A percentile compares a stretch with the other conserved stretches of the same genome.
Evolutionary conservation across 2,797 vertebrate species (phyloP).

Genomic region (Crypturellus tataupa): DNA sequence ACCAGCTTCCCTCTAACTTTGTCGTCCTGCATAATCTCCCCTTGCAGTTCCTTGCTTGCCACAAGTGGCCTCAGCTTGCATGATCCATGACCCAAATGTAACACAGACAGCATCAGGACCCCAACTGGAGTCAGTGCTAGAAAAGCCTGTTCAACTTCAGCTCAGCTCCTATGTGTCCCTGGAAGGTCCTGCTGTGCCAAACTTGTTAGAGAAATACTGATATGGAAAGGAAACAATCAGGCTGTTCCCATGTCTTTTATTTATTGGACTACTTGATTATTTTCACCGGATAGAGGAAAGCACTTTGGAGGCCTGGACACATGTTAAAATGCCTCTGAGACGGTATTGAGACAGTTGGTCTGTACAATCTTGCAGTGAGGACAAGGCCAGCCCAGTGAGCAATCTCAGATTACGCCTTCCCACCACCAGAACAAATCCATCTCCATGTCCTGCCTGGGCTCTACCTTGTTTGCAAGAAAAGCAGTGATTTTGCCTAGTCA

Average conservation of each 20-base stretch:
- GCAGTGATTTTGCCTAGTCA: neutral
- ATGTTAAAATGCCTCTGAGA: neutral
- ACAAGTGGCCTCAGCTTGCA: too few relatives aligned
- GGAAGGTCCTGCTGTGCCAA: neutral
- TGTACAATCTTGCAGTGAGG: neutral
- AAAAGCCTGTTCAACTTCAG: neutral
- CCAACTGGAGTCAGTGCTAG: neutral
- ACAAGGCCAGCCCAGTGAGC: too few relatives aligned
- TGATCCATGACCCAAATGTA: neutral
- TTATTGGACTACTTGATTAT: slow-evolving; percentile 25
- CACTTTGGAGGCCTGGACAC: slow-evolving; percentile 39
- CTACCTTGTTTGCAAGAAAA: neutral
- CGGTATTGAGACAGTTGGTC: neutral
- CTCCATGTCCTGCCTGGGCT: neutral
- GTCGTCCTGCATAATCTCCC: fast-evolving
- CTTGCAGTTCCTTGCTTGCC: neutral
- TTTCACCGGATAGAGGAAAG: neutral
- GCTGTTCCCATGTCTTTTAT: neutral
- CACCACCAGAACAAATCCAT: neutral
- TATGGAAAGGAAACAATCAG: slow-evolving; percentile 40
- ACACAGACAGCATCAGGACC: neutral
- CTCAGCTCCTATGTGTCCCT: neutral
- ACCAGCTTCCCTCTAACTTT: neutral
- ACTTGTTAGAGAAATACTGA: neutral
- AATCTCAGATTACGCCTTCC: neutral